Percentiles rank a stretch among this genome's conserved stretches.
phyloP scores from a whole-genome alignment of 2,113 vertebrate genomes.

The Phyllopteryx taeniolatus region DNA sequence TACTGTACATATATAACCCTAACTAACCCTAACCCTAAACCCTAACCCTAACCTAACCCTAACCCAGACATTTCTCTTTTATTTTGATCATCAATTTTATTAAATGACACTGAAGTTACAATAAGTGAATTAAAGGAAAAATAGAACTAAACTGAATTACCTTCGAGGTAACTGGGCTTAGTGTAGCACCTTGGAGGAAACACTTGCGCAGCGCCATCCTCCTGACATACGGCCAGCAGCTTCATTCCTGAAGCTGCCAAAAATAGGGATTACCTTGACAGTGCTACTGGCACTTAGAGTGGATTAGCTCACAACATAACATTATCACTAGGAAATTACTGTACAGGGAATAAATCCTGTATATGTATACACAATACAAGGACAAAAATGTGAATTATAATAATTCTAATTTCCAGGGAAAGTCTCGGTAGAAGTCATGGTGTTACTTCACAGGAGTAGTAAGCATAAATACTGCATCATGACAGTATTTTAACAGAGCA shows the following conservation, averaged over 20 bases:
- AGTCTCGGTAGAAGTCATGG: neutral
- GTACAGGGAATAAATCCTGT: neutral
- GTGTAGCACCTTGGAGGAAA: constrained; percentile 62
- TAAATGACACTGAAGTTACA: neutral
- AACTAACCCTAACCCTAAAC: too few relatives aligned
- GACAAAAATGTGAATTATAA: neutral
- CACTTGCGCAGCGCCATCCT: constrained; percentile 36
- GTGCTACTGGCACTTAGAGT: constrained; percentile 41
- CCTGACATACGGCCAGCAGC: constrained; percentile 62
- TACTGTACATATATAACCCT: neutral
- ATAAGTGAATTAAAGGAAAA: neutral
- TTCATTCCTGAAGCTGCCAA: constrained; percentile 48
- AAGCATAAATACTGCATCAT: too few relatives aligned
- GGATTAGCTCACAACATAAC: constrained; percentile 29
- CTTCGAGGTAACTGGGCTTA: constrained; percentile 59
- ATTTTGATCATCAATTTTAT: neutral
- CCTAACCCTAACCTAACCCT: too few relatives aligned
- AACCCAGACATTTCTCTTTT: neutral
- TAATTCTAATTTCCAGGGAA: neutral
- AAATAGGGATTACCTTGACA: constrained; percentile 59
- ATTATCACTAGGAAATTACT: constrained; percentile 19
- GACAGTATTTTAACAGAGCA: too few relatives aligned
- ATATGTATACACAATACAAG: neutral
- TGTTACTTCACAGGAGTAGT: neutral
- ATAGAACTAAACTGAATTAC: constrained; percentile 17